Evolutionary conservation across 2,888 invertebrate species (phyloP).

Genomic region (Selenia dentaria): DNA sequence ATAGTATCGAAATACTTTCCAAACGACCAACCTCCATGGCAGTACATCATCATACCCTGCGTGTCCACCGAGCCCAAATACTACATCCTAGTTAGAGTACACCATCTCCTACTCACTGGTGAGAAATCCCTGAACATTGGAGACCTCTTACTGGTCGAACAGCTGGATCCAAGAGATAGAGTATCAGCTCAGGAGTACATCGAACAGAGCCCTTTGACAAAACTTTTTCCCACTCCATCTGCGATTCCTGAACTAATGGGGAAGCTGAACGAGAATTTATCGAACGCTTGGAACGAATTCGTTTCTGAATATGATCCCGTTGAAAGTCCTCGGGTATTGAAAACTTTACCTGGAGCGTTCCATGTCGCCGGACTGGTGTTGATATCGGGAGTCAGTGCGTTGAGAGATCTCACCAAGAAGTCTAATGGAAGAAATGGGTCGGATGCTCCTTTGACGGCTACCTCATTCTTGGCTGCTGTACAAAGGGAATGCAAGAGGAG

Average conservation of each 20-base stretch:
- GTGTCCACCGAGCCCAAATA: constrained; percentile 82
- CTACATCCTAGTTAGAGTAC: constrained; percentile 89
- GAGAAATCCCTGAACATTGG: constrained; percentile 89
- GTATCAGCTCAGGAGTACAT: constrained; percentile 54
- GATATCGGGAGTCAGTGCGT: constrained; percentile 86
- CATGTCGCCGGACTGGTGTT: constrained; percentile 86
- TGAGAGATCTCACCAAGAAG: constrained; percentile 86
- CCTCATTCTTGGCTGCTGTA: constrained; percentile 70
- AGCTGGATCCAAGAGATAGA: constrained; percentile 62
- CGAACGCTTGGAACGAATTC: constrained; percentile 92
- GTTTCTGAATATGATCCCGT: constrained; percentile 91
- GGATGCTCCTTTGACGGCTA: constrained; percentile 69
- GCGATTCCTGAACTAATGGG: constrained; percentile 88
- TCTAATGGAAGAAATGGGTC: constrained; percentile 56
- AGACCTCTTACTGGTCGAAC: constrained; percentile 88
- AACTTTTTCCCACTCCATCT: constrained; percentile 85
- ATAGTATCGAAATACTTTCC: constrained; percentile 91
- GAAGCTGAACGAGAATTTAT: constrained; percentile 87
- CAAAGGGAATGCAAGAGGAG: constrained; percentile 67
- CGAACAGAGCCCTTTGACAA: constrained; percentile 73
- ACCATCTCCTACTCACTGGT: constrained; percentile 90
- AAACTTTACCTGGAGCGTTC: constrained; percentile 84
- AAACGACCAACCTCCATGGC: constrained; percentile 91
- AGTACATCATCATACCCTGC: constrained; percentile 89
- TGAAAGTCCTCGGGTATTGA: constrained; percentile 87